These are phyloP conservation scores for Candidula unifasciata DNA, from an alignment of 2,888 invertebrate genomes.

Conservation along the genomic window DNA sequence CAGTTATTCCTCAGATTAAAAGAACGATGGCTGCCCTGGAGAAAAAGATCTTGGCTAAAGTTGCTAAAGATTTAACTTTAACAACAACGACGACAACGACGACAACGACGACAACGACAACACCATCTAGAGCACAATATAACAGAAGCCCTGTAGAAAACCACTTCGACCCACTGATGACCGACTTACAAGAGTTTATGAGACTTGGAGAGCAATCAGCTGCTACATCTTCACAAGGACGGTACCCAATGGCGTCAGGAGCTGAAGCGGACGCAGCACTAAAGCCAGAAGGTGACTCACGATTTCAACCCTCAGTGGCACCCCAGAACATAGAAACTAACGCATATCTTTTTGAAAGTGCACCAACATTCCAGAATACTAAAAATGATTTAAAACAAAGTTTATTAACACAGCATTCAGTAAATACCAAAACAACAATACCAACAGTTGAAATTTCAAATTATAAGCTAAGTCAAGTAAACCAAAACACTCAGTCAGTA, in stretches of 20 bases:
- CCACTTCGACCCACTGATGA: too few relatives aligned
- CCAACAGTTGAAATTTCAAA: neutral
- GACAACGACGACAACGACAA: neutral
- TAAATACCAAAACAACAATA: neutral
- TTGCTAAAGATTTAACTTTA: conserved; percentile 29
- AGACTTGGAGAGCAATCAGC: neutral
- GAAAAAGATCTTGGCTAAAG: conserved; percentile 14
- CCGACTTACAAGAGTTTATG: neutral
- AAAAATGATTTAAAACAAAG: too few relatives aligned
- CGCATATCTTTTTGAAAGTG: neutral
- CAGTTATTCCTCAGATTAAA: conserved; percentile 27
- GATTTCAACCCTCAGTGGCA: neutral
- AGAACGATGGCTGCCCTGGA: conserved; percentile 28
- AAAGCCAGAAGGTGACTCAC: neutral
- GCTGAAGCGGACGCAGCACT: neutral
- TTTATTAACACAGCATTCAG: neutral
- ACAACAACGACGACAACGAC: neutral
- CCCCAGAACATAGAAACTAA: neutral
- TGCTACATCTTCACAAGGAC: neutral
- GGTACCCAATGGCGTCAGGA: neutral
- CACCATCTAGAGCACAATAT: neutral
- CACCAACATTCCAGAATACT: neutral
- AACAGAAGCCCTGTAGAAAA: neutral
- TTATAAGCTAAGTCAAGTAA: neutral
- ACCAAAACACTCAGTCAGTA: neutral